These are phyloP conservation scores for Pangasius macronema DNA, from an alignment of 2,797 vertebrate species.

Conservation along the genomic window DNA sequence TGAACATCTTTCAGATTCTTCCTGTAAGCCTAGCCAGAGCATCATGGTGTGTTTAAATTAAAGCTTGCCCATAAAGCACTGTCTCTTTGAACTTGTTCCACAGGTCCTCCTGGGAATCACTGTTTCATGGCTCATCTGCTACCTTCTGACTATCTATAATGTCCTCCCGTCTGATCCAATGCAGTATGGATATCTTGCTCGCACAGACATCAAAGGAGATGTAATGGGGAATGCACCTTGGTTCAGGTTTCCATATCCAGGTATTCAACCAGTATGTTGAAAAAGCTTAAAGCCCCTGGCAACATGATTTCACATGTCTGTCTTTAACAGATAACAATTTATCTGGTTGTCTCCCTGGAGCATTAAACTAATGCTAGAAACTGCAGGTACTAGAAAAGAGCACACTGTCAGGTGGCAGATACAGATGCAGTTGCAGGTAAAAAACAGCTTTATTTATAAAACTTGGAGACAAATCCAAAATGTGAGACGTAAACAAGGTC, in stretches of 20 bases:
- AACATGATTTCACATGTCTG: background rate
- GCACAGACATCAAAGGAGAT: constrained; percentile 85
- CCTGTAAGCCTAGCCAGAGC: constrained; percentile 76
- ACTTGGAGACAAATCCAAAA: no score
- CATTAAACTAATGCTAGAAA: background rate
- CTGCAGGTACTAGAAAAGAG: background rate
- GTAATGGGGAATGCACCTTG: constrained; percentile 85
- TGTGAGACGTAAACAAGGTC: no score
- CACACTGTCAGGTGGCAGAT: background rate
- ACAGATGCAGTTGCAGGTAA: no score
- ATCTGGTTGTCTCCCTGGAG: background rate
- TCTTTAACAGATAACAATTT: background rate
- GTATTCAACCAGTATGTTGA: constrained; percentile 64
- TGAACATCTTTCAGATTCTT: constrained; percentile 92
- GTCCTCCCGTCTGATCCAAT: constrained; percentile 77
- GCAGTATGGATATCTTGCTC: constrained; percentile 83
- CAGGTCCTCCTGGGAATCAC: constrained; percentile 92
- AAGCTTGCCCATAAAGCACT: background rate
- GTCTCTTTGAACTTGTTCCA: constrained; percentile 15
- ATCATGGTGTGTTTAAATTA: background rate
- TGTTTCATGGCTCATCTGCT: constrained; percentile 90
- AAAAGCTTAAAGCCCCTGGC: no score
- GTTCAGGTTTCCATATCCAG: constrained; percentile 93
- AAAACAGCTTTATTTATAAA: no score
- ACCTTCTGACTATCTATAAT: constrained; percentile 80